Base-by-base conservation (phyloP, 1,140 invertebrate genomes). In the Halyomorpha halys region DNA sequence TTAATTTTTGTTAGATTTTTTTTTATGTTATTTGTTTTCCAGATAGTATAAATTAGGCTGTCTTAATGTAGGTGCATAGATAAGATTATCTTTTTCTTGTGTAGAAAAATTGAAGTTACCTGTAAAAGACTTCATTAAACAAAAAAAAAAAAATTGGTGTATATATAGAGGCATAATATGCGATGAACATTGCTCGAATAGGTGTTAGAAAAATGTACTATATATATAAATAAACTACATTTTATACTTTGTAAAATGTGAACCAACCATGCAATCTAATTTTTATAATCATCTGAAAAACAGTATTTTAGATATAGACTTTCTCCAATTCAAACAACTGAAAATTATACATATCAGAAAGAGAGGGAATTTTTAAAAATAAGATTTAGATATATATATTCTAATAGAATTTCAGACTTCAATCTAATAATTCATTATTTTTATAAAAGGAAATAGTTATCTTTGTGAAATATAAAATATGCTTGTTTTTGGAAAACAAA, bases 181-280 rank as follows among this genome's bases (percentile, higher is more conserved):
- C 59, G 59, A 59, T 65, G 59, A 62, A 19, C 39, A 54, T 61
- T 65, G 64, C 64, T 65, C 64, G 64, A 65, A 47, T 61, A 64
- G 63, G 59, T 19, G 9, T n/a, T 49, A 56, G 51, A 47, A 62
- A 45, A 39, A 39, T 39, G 34, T 47, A 47, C 21, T 19, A 25
- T 63, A 54, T 63, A 53, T 30, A 63, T 63, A 49, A 30, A 51
- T 54, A 63, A 30, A 30, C 30, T 54, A 65, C 27, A 27, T 65
- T 62, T 65, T 54, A 44, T 62, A 61, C 59, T 62, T 21, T 59
- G 44, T 16, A 23, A 21, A 21, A 21, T 19, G 49, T 18, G 18
- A 65, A 65, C 64, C 64, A 65, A 65, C 64, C 64, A 65, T 65
- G 49, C 64, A 65, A 65, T 25, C 64, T 65, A 65, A 61, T 60